Evolutionary conservation across 2,797 vertebrate species (phyloP).

Genomic region (Gymnoscopelus microlampas): DNA sequence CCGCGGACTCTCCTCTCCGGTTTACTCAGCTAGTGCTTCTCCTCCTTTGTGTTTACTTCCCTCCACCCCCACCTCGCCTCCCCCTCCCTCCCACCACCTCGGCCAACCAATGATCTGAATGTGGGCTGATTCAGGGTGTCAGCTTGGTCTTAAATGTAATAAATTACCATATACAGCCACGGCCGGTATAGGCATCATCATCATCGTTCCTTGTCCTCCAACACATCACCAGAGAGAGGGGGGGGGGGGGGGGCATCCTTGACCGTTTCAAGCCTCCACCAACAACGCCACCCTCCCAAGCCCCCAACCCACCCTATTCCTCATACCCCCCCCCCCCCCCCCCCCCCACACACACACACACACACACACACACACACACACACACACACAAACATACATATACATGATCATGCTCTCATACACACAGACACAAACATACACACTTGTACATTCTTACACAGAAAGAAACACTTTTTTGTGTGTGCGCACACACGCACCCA

Average conservation of each 20-base stretch:
- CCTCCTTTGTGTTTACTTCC: conserved; percentile 73
- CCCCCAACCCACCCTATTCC: conserved; percentile 1
- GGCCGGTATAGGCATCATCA: too few species aligned
- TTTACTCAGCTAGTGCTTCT: conserved; percentile 85
- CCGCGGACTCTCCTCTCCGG: conserved; percentile 85
- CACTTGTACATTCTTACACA: too few species aligned
- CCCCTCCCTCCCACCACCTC: conserved; percentile 26
- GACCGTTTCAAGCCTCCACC: conserved; percentile 31
- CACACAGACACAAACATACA: too few species aligned
- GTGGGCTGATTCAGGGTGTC: conserved; percentile 90
- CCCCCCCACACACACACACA: too few species aligned
- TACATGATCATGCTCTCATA: too few species aligned
- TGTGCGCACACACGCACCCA: too few species aligned
- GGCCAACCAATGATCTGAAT: conserved; percentile 85
- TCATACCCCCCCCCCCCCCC: not conserved
- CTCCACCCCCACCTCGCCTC: not conserved
- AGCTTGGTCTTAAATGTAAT: conserved; percentile 93
- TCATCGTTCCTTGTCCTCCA: conserved; percentile 64
- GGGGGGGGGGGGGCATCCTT: conserved; percentile 17
- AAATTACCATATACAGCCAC: conserved; percentile 84
- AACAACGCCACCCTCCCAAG: not conserved
- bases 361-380: conserved; percentile 1
- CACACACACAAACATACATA: too few species aligned
- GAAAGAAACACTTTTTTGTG: too few species aligned
- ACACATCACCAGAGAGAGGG: conserved; percentile 84